Conservation (phyloP, 2,113 vertebrate genomes). For the Melanerpes formicivorus region DNA sequence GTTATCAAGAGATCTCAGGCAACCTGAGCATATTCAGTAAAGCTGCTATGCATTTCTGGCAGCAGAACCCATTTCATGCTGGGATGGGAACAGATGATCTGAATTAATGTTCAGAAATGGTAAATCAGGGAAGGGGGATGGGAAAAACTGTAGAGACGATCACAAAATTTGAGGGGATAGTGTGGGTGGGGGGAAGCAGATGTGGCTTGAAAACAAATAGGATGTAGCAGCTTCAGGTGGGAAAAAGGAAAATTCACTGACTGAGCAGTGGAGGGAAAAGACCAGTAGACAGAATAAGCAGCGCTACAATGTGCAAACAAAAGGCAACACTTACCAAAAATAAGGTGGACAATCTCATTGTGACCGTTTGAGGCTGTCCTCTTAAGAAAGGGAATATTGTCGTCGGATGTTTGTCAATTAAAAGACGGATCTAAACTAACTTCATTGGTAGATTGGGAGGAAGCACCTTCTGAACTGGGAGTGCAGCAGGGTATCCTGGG, state of each 20-base stretch:
- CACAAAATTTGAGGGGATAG: not conserved
- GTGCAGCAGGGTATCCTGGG: too few relatives aligned
- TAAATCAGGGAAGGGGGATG: not conserved
- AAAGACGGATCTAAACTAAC: too few relatives aligned
- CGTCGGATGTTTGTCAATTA: too few relatives aligned
- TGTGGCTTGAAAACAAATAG: not conserved
- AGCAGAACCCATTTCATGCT: constrained; percentile 17
- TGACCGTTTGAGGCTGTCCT: too few relatives aligned
- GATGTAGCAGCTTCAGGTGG: not conserved
- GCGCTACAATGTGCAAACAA: not conserved
- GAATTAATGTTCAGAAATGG: not conserved
- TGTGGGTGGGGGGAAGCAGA: not conserved
- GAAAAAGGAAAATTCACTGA: not conserved
- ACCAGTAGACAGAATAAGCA: not conserved
- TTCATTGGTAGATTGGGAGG: too few relatives aligned
- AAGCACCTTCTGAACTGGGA: too few relatives aligned
- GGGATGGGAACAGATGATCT: not conserved
- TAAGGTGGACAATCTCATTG: not conserved
- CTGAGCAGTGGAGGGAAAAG: not conserved
- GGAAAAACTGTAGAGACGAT: not conserved
- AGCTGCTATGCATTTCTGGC: not conserved
- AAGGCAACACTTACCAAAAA: not conserved
- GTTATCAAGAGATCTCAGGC: not conserved
- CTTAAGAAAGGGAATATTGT: too few relatives aligned
- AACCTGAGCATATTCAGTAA: not conserved